These are phyloP conservation scores for Phoenicopterus ruber DNA, from an alignment of 2,113 vertebrate genomes.

Conservation along the genomic window DNA sequence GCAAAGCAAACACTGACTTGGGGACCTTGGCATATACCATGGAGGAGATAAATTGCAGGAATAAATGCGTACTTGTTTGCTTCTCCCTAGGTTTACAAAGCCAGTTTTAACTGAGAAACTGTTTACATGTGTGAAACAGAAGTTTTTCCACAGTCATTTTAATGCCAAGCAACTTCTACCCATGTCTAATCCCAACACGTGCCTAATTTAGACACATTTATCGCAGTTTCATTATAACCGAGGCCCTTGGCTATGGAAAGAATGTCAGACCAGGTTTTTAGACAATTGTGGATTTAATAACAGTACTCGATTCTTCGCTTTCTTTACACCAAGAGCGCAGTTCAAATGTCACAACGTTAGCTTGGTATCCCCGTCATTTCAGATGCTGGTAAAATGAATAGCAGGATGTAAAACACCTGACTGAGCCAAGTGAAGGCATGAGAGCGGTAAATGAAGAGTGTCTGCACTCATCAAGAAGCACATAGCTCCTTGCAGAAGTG, in stretches of 20 bases:
- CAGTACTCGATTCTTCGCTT: neutral
- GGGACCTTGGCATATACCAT: conserved; percentile 31
- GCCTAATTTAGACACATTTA: conserved; percentile 12
- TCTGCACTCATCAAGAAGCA: neutral
- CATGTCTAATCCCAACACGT: neutral
- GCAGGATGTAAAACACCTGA: neutral
- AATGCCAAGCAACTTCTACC: conserved; percentile 14
- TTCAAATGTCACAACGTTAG: neutral
- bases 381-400: neutral
- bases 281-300: neutral
- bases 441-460: rapidly evolving
- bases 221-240: neutral
- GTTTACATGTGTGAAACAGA: conserved; percentile 17
- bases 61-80: conserved; percentile 29
- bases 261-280: neutral
- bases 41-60: conserved; percentile 31
- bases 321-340: neutral
- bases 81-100: neutral
- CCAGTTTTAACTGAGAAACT: conserved; percentile 12
- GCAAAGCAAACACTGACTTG: conserved; percentile 38
- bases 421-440: neutral
- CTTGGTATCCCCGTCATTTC: neutral
- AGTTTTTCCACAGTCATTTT: conserved; percentile 16
- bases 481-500: neutral
- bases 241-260: neutral